A percentile compares a stretch with the other conserved stretches of the same genome.
These are phyloP conservation scores for Halotydeus destructor DNA, from an alignment of 1,140 invertebrate genomes.

Conservation along the genomic window DNA sequence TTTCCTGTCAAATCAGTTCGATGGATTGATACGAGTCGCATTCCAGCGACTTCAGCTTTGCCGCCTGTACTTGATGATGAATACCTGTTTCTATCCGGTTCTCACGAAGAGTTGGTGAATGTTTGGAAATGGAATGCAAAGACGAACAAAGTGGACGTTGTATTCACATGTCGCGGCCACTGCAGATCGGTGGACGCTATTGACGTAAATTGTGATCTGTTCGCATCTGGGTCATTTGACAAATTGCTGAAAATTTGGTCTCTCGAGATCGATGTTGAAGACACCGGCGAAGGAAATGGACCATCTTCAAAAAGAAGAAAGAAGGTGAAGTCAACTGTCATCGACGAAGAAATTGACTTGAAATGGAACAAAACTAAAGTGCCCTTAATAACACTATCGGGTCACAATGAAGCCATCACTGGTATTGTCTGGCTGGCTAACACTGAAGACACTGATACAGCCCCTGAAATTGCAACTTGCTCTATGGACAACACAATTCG, in stretches of 20 bases:
- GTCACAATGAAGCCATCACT: conserved; percentile 75
- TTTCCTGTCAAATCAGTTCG: conserved; percentile 62
- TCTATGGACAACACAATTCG: conserved; percentile 90
- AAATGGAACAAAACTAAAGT: conserved; percentile 19
- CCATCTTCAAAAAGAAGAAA: conserved; percentile 6
- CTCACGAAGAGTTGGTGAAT: conserved; percentile 58
- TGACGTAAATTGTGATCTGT: conserved; percentile 27
- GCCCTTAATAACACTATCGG: conserved; percentile 64
- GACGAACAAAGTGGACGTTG: conserved; percentile 51
- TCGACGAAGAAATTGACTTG: conserved; percentile 11
- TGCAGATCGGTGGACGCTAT: conserved; percentile 68
- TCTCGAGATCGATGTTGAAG: conserved; percentile 17
- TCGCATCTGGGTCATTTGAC: conserved; percentile 87
- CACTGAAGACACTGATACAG: background rate
- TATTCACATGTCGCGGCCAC: conserved; percentile 63
- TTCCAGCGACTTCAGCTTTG: background rate
- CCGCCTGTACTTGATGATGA: too few relatives aligned
- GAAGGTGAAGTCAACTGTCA: conserved; percentile 6
- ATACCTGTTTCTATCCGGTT: conserved; percentile 14
- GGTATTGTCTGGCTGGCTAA: conserved; percentile 56
- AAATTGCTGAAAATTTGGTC: conserved; percentile 36
- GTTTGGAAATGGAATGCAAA: conserved; percentile 62
- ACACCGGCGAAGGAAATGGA: conserved; percentile 8
- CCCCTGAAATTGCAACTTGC: conserved; percentile 39
- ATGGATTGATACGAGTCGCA: conserved; percentile 47